Conservation (phyloP, 2,888 invertebrate species). For the Agapostemon virescens region DNA sequence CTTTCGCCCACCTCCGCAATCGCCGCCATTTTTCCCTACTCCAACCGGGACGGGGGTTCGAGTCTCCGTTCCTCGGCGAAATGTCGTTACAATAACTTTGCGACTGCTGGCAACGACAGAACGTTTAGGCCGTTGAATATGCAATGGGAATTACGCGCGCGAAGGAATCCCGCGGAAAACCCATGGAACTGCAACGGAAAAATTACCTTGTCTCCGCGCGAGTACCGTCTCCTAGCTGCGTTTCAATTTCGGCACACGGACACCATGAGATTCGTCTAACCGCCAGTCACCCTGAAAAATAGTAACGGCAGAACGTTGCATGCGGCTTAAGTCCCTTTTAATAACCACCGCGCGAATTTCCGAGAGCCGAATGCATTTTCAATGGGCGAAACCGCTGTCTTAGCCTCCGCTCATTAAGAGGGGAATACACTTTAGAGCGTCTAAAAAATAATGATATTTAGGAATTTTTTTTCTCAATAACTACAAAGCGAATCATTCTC, state of each 20-base stretch:
- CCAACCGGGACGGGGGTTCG: conserved; percentile 8
- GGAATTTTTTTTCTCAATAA: too few relatives aligned
- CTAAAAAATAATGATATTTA: too few relatives aligned
- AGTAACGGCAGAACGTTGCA: neutral
- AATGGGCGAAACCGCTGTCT: neutral
- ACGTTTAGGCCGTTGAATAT: conserved; percentile 72
- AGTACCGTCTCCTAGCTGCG: conserved; percentile 1
- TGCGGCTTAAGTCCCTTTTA: neutral
- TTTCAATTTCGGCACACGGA: neutral
- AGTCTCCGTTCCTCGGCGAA: conserved; percentile 55
- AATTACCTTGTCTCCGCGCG: conserved; percentile 13
- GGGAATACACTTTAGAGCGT: too few relatives aligned
- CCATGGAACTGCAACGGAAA: conserved; percentile 23
- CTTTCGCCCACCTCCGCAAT: conserved; percentile 4
- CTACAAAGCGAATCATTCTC: too few relatives aligned
- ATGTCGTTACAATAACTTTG: conserved; percentile 71
- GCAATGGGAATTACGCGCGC: conserved; percentile 69
- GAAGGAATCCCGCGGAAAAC: conserved; percentile 38
- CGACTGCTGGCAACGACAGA: conserved; percentile 72
- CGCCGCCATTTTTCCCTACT: conserved; percentile 20
- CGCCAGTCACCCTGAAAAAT: neutral
- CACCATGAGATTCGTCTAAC: neutral
- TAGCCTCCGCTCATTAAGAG: too few relatives aligned
- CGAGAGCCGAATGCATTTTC: neutral
- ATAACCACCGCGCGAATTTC: neutral